phyloP scores from a whole-genome alignment of 2,888 invertebrate genomes.

The Elgonia sp. region DNA sequence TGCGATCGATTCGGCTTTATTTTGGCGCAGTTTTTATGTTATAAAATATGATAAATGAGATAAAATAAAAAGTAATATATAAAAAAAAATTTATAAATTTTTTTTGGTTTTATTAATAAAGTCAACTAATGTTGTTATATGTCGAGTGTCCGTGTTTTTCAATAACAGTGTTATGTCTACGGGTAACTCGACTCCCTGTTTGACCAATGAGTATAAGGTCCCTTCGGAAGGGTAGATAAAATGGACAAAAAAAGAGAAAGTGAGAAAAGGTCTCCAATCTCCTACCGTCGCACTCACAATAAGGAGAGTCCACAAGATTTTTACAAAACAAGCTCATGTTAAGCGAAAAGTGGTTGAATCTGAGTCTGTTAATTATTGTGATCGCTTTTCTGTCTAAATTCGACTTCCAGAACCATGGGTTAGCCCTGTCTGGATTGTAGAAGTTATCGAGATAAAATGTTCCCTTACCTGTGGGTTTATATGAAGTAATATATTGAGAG shows the following conservation, averaged over 20 bases:
- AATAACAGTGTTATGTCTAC: not conserved
- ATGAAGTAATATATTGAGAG: not conserved
- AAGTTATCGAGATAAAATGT: not conserved
- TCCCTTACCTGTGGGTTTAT: not conserved
- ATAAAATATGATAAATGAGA: too few relatives aligned
- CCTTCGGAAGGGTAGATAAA: not conserved
- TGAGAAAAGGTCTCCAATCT: not conserved
- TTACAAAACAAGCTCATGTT: not conserved
- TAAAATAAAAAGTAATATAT: too few relatives aligned
- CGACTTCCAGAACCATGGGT: not conserved
- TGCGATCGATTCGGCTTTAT: too few relatives aligned
- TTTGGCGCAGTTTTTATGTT: too few relatives aligned
- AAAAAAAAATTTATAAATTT: too few relatives aligned
- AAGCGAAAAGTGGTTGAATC: not conserved
- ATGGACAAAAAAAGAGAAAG: not conserved
- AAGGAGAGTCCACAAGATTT: not conserved
- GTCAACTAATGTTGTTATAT: not conserved
- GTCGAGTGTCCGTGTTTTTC: not conserved
- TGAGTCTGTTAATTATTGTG: not conserved
- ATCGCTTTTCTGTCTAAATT: not conserved
- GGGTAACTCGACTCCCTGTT: not conserved
- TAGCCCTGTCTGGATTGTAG: not conserved
- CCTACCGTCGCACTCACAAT: not conserved
- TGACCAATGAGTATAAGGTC: not conserved
- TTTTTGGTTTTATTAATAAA: not conserved